Base-by-base conservation (phyloP, 2,113 vertebrate species). In the Nothoprocta pentlandii region DNA sequence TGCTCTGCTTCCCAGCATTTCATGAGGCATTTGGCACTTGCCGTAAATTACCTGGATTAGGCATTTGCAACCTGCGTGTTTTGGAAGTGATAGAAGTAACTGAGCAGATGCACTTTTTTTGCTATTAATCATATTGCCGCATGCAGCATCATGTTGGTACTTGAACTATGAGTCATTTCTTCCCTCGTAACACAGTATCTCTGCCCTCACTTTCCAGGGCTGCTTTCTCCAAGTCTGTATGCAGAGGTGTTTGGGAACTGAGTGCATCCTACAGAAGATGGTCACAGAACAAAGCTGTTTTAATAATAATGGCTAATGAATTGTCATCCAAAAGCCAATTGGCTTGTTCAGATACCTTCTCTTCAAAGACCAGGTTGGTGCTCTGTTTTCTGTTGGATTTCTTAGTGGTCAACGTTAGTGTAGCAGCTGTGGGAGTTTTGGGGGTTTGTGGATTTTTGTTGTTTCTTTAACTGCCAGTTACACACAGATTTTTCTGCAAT, bases 1-100 rank as follows among this genome's bases (percentile, higher is more conserved):
- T 92, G 86, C 80, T 68, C 56, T 39, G 36, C n/a, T 87, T 95
- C 81, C 87, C 75, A 46, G 78, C 16, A 44, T 49, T 79, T 62
- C 41, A 4, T 3, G n/a, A 87, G 49, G 61, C 81, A 3, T 76
- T 83, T 47, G 30, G 6, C 26, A 2, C 92, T 82, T 67, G 63
- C 28, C 41, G 58, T 87, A 79, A 86, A 56, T 3, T 0, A 32
- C 17, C n/a, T 41, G 64, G 59, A 69, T 87, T 91, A 85, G 69
- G 39, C 16, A 6, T 92, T 87, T 44, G 84, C 36, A 73, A 36
- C 53, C 62, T 85, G 49, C 26, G 21, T 78, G 8, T 56, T 30
- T 25, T 84, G 46, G 68, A 62, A 51, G 54, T 75, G 26, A 28
- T 9, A 36, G 26, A 19, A 44, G 9, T 0, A 85, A 59, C n/a